Percentiles rank a stretch among this genome's conserved stretches.
phyloP scores from a whole-genome alignment of 2,888 invertebrate genomes.

The Hirudinaria manillensis region DNA sequence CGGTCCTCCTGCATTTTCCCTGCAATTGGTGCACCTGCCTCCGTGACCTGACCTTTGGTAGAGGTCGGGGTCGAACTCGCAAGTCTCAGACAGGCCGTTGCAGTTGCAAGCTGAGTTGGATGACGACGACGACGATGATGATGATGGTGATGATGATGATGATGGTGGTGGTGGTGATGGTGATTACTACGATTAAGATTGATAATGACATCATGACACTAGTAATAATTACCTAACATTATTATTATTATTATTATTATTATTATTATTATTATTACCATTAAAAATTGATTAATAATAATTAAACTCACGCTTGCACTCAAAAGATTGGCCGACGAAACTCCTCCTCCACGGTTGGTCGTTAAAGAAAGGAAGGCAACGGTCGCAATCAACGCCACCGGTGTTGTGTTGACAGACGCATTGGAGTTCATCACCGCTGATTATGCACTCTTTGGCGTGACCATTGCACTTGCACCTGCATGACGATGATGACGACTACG shows the following conservation, averaged over 20 bases:
- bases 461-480: slow-evolving; percentile 93
- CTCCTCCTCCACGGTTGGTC: slow-evolving; percentile 93
- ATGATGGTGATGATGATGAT: neutral
- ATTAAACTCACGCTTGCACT: slow-evolving; percentile 66
- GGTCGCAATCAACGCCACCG: slow-evolving; percentile 84
- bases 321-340: slow-evolving; percentile 72
- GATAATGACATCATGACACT: no score
- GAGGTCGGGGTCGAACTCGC: slow-evolving; percentile 87
- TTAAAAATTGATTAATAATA: neutral
- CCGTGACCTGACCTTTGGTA: slow-evolving; percentile 88
- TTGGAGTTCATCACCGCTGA: slow-evolving; percentile 54
- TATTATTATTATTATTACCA: no score
- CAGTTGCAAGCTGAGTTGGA: slow-evolving; percentile 70
- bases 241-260: no score
- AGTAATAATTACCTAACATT: no score
- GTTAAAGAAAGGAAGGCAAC: slow-evolving; percentile 87
- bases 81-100: slow-evolving; percentile 86
- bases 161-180: no score
- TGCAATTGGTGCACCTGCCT: slow-evolving; percentile 89
- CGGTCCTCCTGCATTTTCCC: slow-evolving; percentile 76
- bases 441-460: slow-evolving; percentile 79
- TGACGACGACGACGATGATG: neutral
- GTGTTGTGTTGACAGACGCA: slow-evolving; percentile 93
- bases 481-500: neutral
- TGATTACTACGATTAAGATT: no score